Evolutionary conservation across 1,140 invertebrate species (phyloP).

Genomic region (Drosophila orena): DNA sequence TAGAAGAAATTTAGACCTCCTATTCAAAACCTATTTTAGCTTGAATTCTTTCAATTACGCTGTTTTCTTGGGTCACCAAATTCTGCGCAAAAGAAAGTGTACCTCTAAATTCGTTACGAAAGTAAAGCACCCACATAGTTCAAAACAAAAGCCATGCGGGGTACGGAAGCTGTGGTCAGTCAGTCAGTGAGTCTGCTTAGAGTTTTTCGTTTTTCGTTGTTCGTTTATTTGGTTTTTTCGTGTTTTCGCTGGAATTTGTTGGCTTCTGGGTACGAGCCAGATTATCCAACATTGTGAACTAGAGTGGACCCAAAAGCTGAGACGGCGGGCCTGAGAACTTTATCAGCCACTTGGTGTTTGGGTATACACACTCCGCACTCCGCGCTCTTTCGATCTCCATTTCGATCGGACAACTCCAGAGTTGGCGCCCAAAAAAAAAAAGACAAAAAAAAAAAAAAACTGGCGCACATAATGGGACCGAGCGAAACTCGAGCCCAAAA

Average conservation of each 20-base stretch:
- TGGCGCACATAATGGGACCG: slow-evolving; percentile 56
- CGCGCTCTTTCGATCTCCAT: slow-evolving; percentile 7
- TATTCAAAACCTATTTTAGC: too few species aligned
- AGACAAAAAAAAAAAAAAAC: slow-evolving; percentile 9
- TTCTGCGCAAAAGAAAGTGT: neutral
- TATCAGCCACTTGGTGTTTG: slow-evolving; percentile 22
- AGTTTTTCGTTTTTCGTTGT: neutral
- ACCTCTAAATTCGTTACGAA: neutral
- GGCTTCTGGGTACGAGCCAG: slow-evolving; percentile 3
- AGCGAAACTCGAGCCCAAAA: slow-evolving; percentile 65
- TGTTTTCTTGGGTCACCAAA: too few species aligned
- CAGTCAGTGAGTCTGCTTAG: slow-evolving; percentile 31
- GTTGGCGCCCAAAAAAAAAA: slow-evolving; percentile 56
- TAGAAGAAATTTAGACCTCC: too few species aligned
- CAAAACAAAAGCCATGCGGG: slow-evolving; percentile 5
- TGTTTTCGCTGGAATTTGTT: slow-evolving; percentile 26
- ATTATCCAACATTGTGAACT: slow-evolving; percentile 32
- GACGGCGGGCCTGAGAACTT: slow-evolving; percentile 33
- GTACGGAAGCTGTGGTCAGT: slow-evolving; percentile 27
- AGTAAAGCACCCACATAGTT: neutral
- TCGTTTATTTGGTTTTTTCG: neutral
- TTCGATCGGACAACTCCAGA: slow-evolving; percentile 35
- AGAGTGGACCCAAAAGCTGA: slow-evolving; percentile 3
- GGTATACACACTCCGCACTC: slow-evolving; percentile 24
- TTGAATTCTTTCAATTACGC: too few species aligned